Evolutionary conservation across 1,140 invertebrate genomes (phyloP).

Genomic region (Drosophila truncata): DNA sequence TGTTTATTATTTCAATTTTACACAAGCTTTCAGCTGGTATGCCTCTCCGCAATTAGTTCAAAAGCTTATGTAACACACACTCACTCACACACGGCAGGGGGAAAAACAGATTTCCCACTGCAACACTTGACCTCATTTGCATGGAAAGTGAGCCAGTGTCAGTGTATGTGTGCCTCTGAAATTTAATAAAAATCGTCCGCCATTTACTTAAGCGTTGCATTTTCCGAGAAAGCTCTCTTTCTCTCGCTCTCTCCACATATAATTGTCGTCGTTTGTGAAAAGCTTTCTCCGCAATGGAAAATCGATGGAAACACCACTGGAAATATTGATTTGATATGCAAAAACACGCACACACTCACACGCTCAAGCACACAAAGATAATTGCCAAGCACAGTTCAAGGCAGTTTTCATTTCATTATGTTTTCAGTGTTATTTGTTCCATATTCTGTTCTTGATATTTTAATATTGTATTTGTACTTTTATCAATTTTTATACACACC

Average conservation of each 20-base stretch:
- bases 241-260: conserved; percentile 1
- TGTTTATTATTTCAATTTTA: conserved; percentile 23
- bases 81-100: conserved; percentile 23
- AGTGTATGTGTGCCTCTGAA: conserved; percentile 43
- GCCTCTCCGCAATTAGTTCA: conserved; percentile 48
- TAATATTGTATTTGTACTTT: conserved; percentile 20
- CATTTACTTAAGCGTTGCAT: conserved; percentile 63
- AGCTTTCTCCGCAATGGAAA: conserved; percentile 74
- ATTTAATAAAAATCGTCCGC: conserved; percentile 71
- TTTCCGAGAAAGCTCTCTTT: conserved; percentile 40
- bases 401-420: conserved; percentile 22
- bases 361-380: conserved; percentile 33
- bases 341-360: conserved; percentile 54
- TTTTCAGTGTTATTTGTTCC: conserved; percentile 24
- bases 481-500: conserved; percentile 76
- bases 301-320: conserved; percentile 72
- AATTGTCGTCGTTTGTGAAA: conserved; percentile 22
- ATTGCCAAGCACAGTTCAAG: conserved; percentile 78
- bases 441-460: conserved; percentile 36
- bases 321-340: conserved; percentile 75
- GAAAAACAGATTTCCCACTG: conserved; percentile 59
- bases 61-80: conserved; percentile 77
- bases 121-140: conserved; percentile 83
- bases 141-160: conserved; percentile 55
- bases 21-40: conserved; percentile 36